Evolutionary conservation across 2,888 invertebrate genomes (phyloP).

Genomic region (Ormia ochracea): DNA sequence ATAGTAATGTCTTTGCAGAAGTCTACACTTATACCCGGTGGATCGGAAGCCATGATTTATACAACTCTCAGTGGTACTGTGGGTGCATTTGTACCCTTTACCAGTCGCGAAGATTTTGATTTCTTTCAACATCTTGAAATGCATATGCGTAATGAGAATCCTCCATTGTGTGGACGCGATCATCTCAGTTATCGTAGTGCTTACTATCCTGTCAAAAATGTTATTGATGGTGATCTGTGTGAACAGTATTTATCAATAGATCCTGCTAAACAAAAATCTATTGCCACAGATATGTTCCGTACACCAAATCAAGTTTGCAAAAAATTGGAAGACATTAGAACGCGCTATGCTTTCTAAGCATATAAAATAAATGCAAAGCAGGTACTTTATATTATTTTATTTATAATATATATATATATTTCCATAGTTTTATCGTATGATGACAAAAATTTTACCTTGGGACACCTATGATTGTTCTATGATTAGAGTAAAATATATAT

Average conservation of each 20-base stretch:
- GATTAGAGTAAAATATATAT: constrained; percentile 68
- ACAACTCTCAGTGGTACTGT: constrained; percentile 96
- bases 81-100: constrained; percentile 95
- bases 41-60: constrained; percentile 97
- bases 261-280: constrained; percentile 93
- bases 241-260: constrained; percentile 99
- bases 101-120: constrained; percentile 97
- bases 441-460: constrained; percentile 70
- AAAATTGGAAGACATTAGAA: constrained; percentile 98
- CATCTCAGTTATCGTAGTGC: constrained; percentile 98
- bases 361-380: not conserved
- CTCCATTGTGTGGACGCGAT: constrained; percentile 97
- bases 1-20: constrained; percentile 96
- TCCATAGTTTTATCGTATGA: constrained; percentile 27
- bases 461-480: constrained; percentile 71
- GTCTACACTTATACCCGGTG: constrained; percentile 97
- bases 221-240: constrained; percentile 98
- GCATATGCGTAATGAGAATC: constrained; percentile 98
- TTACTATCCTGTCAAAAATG: constrained; percentile 95
- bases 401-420: not conserved
- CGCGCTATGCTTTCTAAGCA: constrained; percentile 96
- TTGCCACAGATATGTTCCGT: constrained; percentile 95
- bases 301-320: constrained; percentile 98
- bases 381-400: not conserved
- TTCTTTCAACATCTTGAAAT: constrained; percentile 99